A percentile compares a stretch with the other conserved stretches of the same genome.
phyloP scores from a whole-genome alignment of 2,888 invertebrate species.

The Bhutanitis thaidina region DNA sequence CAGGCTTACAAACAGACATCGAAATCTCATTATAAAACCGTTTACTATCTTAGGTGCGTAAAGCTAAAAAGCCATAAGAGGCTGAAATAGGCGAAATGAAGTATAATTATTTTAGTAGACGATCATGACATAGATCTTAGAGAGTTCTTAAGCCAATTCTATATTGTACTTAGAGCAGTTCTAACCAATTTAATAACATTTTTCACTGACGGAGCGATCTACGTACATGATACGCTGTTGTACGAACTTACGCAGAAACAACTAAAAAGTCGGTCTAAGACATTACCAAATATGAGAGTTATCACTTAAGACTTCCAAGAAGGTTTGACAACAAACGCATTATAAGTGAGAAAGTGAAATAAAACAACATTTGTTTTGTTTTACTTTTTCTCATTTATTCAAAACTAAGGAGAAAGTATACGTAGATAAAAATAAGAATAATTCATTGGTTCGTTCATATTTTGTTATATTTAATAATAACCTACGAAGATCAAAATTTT shows the following conservation, averaged over 20 bases:
- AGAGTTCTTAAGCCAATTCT: background rate
- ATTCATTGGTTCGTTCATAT: too few species aligned
- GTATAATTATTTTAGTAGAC: background rate
- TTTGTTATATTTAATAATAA: too few species aligned
- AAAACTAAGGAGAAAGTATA: too few species aligned
- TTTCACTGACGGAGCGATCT: background rate
- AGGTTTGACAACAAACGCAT: background rate
- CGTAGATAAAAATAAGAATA: too few species aligned
- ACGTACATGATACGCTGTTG: background rate
- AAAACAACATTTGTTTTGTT: too few species aligned
- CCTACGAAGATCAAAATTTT: too few species aligned
- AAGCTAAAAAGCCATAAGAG: too few species aligned
- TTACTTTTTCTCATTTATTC: too few species aligned
- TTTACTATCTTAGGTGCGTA: too few species aligned
- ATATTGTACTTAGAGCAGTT: background rate
- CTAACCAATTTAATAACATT: background rate
- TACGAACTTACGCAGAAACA: background rate
- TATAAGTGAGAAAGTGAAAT: conserved; percentile 3
- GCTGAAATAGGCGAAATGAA: background rate
- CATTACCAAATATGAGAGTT: background rate
- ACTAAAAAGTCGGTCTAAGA: background rate
- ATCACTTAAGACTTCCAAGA: background rate
- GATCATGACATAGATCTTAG: background rate
- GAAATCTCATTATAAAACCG: too few species aligned
- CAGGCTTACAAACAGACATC: too few species aligned